These are phyloP conservation scores for Climacteris rufus DNA, from an alignment of 2,113 vertebrate species.

Conservation along the genomic window DNA sequence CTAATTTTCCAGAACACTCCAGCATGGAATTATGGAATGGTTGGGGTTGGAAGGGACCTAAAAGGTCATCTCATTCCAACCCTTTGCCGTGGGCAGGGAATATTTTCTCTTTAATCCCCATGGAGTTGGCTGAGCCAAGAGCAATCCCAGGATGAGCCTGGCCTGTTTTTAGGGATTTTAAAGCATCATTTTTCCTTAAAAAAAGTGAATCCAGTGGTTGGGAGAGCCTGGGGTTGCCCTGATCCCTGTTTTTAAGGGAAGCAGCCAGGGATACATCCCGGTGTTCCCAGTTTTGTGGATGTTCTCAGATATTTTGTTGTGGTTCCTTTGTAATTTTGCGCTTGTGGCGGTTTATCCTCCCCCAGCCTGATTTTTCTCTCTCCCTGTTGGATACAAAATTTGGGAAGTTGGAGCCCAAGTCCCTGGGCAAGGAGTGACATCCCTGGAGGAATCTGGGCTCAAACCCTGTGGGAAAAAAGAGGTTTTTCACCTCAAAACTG, in stretches of 20 bases:
- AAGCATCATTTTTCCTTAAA: neutral
- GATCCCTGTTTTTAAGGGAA: neutral
- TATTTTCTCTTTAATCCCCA: neutral
- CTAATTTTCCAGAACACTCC: neutral
- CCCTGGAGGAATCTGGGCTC: no score
- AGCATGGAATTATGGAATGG: neutral
- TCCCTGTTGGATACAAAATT: no score
- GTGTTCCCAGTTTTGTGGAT: neutral
- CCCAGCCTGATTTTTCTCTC: no score
- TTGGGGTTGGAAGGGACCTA: neutral
- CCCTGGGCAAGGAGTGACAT: no score
- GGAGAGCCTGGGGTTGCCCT: fast-evolving
- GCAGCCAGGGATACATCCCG: neutral
- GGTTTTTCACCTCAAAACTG: no score
- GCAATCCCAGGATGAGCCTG: neutral
- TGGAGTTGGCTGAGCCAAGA: neutral
- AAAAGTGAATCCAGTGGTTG: neutral
- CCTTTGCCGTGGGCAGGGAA: neutral
- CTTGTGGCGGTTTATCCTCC: no score
- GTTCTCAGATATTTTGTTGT: neutral
- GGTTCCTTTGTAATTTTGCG: neutral
- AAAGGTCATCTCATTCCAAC: neutral
- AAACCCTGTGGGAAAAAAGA: no score
- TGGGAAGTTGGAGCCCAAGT: no score
- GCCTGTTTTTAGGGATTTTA: neutral